Evolutionary conservation across 2,797 vertebrate species (phyloP).

Genomic region (Falco novaeseelandiae): DNA sequence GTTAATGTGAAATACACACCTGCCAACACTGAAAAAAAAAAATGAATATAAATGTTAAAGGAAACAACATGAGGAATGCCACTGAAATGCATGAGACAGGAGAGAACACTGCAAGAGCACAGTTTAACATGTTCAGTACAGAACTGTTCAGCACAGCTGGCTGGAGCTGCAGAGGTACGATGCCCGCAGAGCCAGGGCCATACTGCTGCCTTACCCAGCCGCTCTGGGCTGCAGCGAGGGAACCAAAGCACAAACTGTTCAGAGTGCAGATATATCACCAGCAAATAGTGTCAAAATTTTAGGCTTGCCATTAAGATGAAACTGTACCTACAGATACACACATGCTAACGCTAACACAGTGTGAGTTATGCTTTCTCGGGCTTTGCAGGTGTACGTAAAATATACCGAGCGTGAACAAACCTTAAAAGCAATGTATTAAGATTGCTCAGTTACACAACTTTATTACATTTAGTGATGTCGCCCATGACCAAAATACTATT

Average conservation of each 20-base stretch:
- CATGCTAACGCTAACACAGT: accelerated
- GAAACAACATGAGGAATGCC: background rate
- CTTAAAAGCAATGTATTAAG: background rate
- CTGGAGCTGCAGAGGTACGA: background rate
- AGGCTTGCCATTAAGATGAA: background rate
- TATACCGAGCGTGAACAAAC: background rate
- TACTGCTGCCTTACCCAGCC: background rate
- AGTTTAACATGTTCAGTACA: background rate
- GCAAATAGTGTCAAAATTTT: background rate
- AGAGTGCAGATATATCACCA: background rate
- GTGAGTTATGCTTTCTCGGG: accelerated
- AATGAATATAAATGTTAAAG: conserved; percentile 13
- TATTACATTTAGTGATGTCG: background rate
- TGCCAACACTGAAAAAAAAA: conserved; percentile 48
- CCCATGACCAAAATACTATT: background rate
- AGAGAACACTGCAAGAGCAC: background rate
- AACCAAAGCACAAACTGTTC: background rate
- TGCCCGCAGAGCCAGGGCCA: background rate
- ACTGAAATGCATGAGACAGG: background rate
- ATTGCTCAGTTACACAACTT: background rate
- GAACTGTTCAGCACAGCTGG: background rate
- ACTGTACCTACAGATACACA: accelerated
- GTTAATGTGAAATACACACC: conserved; percentile 56
- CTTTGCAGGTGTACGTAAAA: background rate
- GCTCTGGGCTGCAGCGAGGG: accelerated